Base-by-base conservation (phyloP, 2,888 invertebrate genomes). In the Melinopterus prodromus region DNA sequence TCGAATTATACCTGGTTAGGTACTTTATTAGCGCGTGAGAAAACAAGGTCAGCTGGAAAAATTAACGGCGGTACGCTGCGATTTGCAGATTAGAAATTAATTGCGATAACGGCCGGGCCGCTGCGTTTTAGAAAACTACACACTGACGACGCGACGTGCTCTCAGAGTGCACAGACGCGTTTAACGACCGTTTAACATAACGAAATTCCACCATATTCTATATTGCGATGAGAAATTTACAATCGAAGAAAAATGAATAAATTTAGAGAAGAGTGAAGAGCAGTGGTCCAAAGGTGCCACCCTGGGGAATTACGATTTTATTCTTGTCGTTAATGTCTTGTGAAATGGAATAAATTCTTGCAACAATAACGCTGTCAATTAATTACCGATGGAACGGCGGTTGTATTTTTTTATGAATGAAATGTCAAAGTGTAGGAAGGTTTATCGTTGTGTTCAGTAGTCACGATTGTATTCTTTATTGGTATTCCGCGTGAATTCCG, bases 51-150 rank as follows among this genome's bases (percentile, higher is more conserved):
- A 53, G 53, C 9, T 53, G 53, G 53, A 53, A 53, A 53, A 53
- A 53, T 53, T 53, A 53, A 53, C 53, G 53, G 53, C 53, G 7
- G 7, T 53, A 53, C 5, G 53, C 53, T 53, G 53, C 53, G 53
- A 53, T 53, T 53, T 53, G 53, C 53, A 53, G 53, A 53, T 53
- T 53, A 53, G 53, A 53, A 53, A 53, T 53, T 53, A 53, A 53
- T 53, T 53, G 53, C 53, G 53, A 53, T 53, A 53, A 53, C 53
- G 1, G 53, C 12, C 12, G 2, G 12, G 53, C 26, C 53, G 53
- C 53, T 9, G 53, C 53, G 53, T 53, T 2, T 53, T 53, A 53
- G 53, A 53, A 53, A 53, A 53, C 53, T 26, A 26, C 26, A 26
- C 26, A 26, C 26, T 26, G 26, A 3, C n/a, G n/a, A n/a, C 38